Percentiles rank a stretch among this genome's conserved stretches.
Evolutionary conservation across 2,888 invertebrate genomes (phyloP).

Genomic region (Salpingus planirostris): DNA sequence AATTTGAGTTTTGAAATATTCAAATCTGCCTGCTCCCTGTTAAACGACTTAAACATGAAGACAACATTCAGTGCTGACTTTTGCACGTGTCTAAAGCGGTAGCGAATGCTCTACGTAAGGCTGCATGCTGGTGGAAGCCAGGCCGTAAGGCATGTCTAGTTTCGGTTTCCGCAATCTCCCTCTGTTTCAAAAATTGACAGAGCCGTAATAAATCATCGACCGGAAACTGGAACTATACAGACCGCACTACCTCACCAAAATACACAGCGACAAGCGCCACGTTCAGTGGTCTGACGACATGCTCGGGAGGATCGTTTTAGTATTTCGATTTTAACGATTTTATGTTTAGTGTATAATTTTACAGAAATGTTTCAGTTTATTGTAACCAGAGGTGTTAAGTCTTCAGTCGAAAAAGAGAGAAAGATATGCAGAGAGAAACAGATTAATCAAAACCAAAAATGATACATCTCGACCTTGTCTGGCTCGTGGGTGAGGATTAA

Average conservation of each 20-base stretch:
- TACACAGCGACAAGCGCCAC: constrained; percentile 10
- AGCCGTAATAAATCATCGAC: too few relatives aligned
- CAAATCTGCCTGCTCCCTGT: constrained; percentile 14
- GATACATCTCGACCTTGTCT: too few relatives aligned
- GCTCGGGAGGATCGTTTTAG: constrained; percentile 31
- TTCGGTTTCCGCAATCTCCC: constrained; percentile 4
- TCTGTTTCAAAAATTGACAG: too few relatives aligned
- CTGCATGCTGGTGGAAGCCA: constrained; percentile 17
- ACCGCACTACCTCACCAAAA: constrained; percentile 3
- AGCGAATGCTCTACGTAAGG: constrained; percentile 17
- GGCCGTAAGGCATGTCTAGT: constrained; percentile 11
- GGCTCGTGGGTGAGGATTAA: constrained; percentile 3
- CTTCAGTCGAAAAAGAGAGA: too few relatives aligned
- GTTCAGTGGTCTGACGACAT: constrained; percentile 22
- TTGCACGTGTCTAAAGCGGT: constrained; percentile 15
- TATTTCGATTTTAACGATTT: constrained; percentile 32
- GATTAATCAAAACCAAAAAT: too few relatives aligned
- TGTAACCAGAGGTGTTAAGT: constrained; percentile 28
- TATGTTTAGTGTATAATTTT: constrained; percentile 37
- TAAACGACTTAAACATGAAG: constrained; percentile 8
- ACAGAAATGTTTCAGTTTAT: constrained; percentile 35
- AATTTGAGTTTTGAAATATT: too few relatives aligned
- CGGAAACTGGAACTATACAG: constrained; percentile 8
- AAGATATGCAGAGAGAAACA: too few relatives aligned
- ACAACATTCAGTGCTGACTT: constrained; percentile 19